A percentile compares a stretch with the other conserved stretches of the same genome.
These are phyloP conservation scores for Rhinoraja longicauda DNA, from an alignment of 2,797 vertebrate species.

Conservation along the genomic window DNA sequence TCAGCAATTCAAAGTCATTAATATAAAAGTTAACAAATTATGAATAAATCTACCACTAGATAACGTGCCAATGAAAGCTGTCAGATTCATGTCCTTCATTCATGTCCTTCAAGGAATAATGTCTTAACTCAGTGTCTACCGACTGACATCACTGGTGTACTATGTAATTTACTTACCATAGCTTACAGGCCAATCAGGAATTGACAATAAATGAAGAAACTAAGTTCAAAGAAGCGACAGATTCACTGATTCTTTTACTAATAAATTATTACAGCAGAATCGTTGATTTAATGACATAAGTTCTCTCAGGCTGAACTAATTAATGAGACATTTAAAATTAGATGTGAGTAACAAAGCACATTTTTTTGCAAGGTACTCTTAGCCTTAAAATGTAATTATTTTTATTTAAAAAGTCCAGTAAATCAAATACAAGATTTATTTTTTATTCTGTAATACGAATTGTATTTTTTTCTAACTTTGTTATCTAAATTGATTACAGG, in stretches of 20 bases:
- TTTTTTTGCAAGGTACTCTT: background rate
- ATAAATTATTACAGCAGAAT: background rate
- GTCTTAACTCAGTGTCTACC: background rate
- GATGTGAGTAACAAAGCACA: background rate
- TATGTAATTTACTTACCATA: background rate
- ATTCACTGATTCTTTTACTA: background rate
- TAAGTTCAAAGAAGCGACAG: background rate
- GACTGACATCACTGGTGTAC: background rate
- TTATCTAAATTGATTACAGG: slow-evolving; percentile 58
- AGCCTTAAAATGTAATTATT: background rate
- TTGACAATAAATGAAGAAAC: background rate
- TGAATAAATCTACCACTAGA: background rate
- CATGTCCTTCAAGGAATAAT: background rate
- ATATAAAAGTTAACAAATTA: background rate
- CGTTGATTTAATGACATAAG: background rate
- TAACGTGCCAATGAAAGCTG: background rate
- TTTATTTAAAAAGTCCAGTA: background rate
- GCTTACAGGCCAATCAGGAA: background rate
- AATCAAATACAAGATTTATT: background rate
- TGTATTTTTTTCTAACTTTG: background rate
- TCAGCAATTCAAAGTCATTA: background rate
- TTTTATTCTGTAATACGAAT: background rate
- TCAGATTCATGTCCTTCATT: background rate
- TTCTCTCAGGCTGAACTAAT: background rate
- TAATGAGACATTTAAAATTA: background rate